Base-by-base conservation (phyloP, 2,797 vertebrate genomes). In the Chrosomus eos region DNA sequence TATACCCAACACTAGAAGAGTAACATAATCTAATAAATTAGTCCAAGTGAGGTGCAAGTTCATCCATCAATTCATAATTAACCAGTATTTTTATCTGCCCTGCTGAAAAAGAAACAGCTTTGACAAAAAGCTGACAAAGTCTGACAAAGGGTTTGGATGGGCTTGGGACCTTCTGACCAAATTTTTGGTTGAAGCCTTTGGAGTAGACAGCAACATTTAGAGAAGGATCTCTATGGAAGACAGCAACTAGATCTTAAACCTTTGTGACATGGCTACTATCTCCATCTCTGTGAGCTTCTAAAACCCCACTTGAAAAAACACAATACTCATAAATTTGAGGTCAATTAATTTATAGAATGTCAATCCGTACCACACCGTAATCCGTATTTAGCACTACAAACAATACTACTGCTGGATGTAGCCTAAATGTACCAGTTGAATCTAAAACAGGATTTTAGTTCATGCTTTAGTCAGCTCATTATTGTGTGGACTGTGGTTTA, bases 401-500 rank as follows among this genome's bases (percentile, higher is more conserved):
- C 75, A 77, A 14, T 5, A 28, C 28, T 36, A 43, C 21, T 64
- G 71, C 58, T 11, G 23, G 18, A 28, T 11, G 10, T 23, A 64
- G 38, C 28, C 55, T 48, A 11, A 64, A 48, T 18, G 8, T 64
- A 62, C 26, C 21, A 74, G 28, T 38, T 45, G 19, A 62, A 73
- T 8, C 19, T 74, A 64, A 60, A 73, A 51, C 28, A 19, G 16
- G 60, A 38, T 36, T 79, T 26, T 3, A 72, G 55, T 73, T 51
- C 21, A 64, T 66, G 36, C 31, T 53, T 53, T 36, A 66, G 43
- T 75, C 31, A 66, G 33, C 43, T 38, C 23, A 75, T 75, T 28
- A 83, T 28, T 21, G 48, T 75, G 72, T 67, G 43, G 71, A 75
- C 73, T 75, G 72, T 67, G 60, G 81, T 19, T 67, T 53, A 43